These are phyloP conservation scores for Chironomus tentans DNA, from an alignment of 2,888 invertebrate genomes.

Conservation along the genomic window DNA sequence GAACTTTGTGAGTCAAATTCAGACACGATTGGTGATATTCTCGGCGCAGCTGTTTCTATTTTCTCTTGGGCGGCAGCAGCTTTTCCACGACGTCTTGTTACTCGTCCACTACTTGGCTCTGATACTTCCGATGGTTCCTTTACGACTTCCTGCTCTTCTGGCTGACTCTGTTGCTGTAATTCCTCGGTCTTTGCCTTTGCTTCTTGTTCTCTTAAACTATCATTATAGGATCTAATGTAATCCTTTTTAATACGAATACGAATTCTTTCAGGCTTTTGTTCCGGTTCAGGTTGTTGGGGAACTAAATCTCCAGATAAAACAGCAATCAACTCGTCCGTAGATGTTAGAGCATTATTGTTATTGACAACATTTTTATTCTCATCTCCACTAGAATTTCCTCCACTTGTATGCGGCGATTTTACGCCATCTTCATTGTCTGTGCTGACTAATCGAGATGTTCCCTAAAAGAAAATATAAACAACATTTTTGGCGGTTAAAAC, in stretches of 20 bases:
- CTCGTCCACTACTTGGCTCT: not conserved
- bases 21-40: slow-evolving; percentile 17
- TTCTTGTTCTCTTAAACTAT: slow-evolving; percentile 7
- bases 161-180: not conserved
- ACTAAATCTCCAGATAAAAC: slow-evolving; percentile 28
- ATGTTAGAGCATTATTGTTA: not conserved
- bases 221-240: slow-evolving; percentile 20
- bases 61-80: not conserved
- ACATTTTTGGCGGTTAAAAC: not conserved
- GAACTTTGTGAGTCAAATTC: slow-evolving; percentile 35
- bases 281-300: not conserved
- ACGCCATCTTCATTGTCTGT: slow-evolving; percentile 56
- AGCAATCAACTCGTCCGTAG: slow-evolving; percentile 29
- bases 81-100: not conserved
- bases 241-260: slow-evolving; percentile 2
- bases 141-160: not conserved
- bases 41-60: not conserved
- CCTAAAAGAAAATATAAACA: slow-evolving; percentile 34
- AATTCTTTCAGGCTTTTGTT: slow-evolving; percentile 28
- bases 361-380: slow-evolving; percentile 15
- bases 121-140: not conserved
- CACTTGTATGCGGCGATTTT: slow-evolving; percentile 45
- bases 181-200: not conserved
- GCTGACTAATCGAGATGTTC: slow-evolving; percentile 55
- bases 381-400: slow-evolving; percentile 32